Evolutionary conservation across 2,888 invertebrate genomes (phyloP).

Genomic region (Willowsia nigromaculata): DNA sequence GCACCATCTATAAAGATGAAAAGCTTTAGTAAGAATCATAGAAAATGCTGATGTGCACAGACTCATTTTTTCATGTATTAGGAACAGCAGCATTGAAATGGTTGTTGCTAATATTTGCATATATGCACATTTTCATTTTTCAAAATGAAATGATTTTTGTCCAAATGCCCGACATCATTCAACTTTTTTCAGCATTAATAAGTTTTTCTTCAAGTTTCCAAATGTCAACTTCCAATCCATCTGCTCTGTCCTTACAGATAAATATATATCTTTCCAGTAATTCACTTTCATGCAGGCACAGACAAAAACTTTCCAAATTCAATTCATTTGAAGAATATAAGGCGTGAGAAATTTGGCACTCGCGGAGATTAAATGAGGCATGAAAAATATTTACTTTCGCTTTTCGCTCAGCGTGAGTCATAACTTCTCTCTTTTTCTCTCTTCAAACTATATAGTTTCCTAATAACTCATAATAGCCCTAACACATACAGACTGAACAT

Average conservation of each 20-base stretch:
- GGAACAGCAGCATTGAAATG: too few species aligned
- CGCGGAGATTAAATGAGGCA: constrained; percentile 1
- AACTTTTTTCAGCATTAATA: not conserved
- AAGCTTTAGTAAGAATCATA: not conserved
- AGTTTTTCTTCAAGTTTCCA: not conserved
- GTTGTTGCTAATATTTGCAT: too few species aligned
- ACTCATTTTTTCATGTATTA: too few species aligned
- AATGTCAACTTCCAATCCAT: not conserved
- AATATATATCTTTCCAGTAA: not conserved
- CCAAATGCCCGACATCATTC: not conserved
- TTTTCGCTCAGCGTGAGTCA: not conserved
- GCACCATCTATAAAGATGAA: not conserved
- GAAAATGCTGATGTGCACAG: not conserved
- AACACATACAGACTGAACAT: not conserved
- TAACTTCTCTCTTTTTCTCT: not conserved
- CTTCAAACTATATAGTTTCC: not conserved
- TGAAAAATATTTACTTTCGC: not conserved
- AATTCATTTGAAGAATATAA: not conserved
- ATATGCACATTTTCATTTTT: not conserved
- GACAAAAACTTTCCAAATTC: not conserved
- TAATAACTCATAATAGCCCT: not conserved
- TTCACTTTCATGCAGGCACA: not conserved
- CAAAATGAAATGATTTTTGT: not conserved
- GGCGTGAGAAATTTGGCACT: not conserved
- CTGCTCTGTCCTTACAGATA: not conserved